Evolutionary conservation across 2,888 invertebrate species (phyloP).

Genomic region (Plemyria rubiginata): DNA sequence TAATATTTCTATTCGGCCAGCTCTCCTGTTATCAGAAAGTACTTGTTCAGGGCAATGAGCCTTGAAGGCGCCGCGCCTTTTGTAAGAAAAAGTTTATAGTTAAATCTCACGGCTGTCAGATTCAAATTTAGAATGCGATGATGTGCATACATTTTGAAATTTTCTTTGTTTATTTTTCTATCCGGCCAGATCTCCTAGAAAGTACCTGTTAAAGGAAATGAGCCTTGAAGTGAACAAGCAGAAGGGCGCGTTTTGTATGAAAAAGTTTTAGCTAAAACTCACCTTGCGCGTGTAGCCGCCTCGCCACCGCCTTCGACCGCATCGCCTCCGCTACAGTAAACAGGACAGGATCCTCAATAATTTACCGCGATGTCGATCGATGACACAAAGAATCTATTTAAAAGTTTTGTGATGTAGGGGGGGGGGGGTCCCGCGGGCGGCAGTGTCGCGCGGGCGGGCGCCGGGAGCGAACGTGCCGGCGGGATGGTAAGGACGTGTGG

Average conservation of each 20-base stretch:
- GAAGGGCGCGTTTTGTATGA: constrained; percentile 7
- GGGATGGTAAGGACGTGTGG: constrained; percentile 56
- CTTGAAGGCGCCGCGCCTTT: constrained; percentile 3
- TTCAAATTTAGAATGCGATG: constrained; percentile 18
- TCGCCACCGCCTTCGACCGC: constrained; percentile 90
- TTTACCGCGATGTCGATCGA: constrained; percentile 63
- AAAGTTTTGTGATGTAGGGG: constrained; percentile 64
- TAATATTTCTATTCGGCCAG: constrained; percentile 6
- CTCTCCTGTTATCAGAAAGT: too few species aligned
- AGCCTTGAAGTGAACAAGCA: not conserved
- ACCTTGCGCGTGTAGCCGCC: constrained; percentile 89
- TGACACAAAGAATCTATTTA: constrained; percentile 54
- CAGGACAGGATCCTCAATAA: constrained; percentile 65
- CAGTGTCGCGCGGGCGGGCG: constrained; percentile 73
- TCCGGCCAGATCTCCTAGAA: not conserved
- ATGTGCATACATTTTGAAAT: not conserved
- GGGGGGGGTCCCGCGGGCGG: constrained; percentile 50
- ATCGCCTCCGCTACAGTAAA: constrained; percentile 76
- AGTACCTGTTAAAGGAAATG: not conserved
- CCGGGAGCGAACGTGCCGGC: constrained; percentile 62
- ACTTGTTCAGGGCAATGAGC: not conserved
- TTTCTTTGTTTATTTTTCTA: not conserved
- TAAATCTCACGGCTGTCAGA: constrained; percentile 69
- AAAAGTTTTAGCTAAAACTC: constrained; percentile 54
- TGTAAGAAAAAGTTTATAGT: constrained; percentile 15